phyloP scores from a whole-genome alignment of 2,797 vertebrate species.

The Hoplostethus atlanticus region DNA sequence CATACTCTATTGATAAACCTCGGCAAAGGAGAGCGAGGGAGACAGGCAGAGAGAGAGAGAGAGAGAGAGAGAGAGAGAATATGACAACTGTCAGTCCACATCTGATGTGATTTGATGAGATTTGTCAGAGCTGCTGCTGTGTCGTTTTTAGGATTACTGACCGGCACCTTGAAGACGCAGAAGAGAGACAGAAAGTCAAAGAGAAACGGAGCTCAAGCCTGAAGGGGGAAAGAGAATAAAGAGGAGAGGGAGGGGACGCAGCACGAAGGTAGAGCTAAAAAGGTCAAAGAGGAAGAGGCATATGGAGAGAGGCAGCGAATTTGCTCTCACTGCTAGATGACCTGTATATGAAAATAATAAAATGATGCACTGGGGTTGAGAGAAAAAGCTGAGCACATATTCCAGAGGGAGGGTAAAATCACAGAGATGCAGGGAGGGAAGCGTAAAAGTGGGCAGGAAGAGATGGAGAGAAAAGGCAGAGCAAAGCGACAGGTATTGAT shows the following conservation, averaged over 20 bases:
- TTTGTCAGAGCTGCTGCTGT: slow-evolving; percentile 35
- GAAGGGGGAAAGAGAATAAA: background rate
- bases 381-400: background rate
- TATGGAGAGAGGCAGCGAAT: no score
- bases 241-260: background rate
- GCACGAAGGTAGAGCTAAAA: no score
- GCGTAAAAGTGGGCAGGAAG: background rate
- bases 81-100: slow-evolving; percentile 32
- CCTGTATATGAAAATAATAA: no score
- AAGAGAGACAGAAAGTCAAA: background rate
- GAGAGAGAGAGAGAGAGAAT: background rate
- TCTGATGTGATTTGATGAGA: slow-evolving; percentile 56
- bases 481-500: slow-evolving; percentile 47
- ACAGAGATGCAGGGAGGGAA: no score
- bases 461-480: slow-evolving; percentile 16
- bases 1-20: slow-evolving; percentile 74
- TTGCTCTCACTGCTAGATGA: no score
- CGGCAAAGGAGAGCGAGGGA: slow-evolving; percentile 44
- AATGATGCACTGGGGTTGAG: background rate
- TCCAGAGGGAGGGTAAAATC: background rate
- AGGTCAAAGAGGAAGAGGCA: no score
- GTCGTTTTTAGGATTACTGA: slow-evolving; percentile 55
- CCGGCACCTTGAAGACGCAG: slow-evolving; percentile 37
- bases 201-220: slow-evolving; percentile 13
- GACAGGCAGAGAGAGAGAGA: background rate